Evolutionary conservation across 2,113 vertebrate genomes (phyloP), one percentile per base, ranked within the genome.

Genomic region (Echinops telfairi): DNA sequence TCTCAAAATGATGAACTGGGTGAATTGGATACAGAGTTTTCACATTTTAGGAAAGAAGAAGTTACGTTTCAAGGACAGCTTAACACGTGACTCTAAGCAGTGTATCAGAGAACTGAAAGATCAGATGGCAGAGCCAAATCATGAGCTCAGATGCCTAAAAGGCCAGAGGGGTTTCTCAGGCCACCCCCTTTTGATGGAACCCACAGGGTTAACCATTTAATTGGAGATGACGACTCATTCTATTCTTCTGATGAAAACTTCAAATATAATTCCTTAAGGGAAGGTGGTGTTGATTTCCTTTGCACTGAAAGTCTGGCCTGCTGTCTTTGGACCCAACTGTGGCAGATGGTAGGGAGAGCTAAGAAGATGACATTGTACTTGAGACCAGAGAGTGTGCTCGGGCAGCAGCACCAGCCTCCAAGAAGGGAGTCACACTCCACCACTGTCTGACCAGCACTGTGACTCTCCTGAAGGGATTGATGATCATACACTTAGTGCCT

Each of bases 121-220:
- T 40, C 40, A 40, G 40, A 40, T 40, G 40, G 40, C 40, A 40
- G 40, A 40, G 40, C 40, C 7, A 7, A 40, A 40, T 40, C 40
- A 40, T 40, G 40, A 99, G 99, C 98, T 99, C 95, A 98, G 98
- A 96, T 99, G 98, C 97, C 98, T 99, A 97, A 99, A 99, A 98
- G 98, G 98, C 86, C 98, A 98, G 98, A 99, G 97, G 98, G 96
- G 88, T 88, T 97, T 99, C 97, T 96, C 97, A 98, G 96, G 94
- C 98, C 98, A 95, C 96, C 98, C 97, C 97, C 97, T 97, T 99
- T 99, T 99, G 99, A 99, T 95, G 98, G 99, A 95, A 99, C 99
- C 98, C 99, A 99, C 97, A 99, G 99, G 62, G 98, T 99, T 97
- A 99, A 98, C 97, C 99, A 99, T 98, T 99, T 99, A 86, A 97